Conservation (phyloP, 2,888 invertebrate genomes). For the Caenorhabditis afra region DNA sequence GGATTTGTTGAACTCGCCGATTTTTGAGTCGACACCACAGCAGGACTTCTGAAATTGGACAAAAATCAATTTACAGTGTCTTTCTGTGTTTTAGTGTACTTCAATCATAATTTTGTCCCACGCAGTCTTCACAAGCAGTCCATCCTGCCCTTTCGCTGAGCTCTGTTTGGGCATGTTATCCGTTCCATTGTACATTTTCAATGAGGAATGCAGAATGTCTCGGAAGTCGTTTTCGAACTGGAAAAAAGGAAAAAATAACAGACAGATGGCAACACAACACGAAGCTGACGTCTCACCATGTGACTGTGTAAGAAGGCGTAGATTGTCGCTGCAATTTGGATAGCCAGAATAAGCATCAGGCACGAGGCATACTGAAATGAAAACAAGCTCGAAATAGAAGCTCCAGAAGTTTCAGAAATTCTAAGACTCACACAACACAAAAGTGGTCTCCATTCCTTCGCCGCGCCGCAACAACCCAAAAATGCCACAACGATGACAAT, state of each 20-base stretch:
- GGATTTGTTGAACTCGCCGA: conserved; percentile 77
- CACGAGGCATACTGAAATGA: conserved; percentile 78
- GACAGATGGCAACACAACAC: conserved; percentile 8
- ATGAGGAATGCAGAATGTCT: conserved; percentile 74
- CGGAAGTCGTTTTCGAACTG: conserved; percentile 80
- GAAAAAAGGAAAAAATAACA: conserved; percentile 24
- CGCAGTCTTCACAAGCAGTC: conserved; percentile 77
- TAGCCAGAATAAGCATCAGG: conserved; percentile 79
- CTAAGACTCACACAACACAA: conserved; percentile 74
- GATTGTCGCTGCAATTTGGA: conserved; percentile 79
- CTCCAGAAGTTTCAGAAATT: neutral
- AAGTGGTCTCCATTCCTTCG: conserved; percentile 80
- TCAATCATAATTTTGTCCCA: conserved; percentile 80
- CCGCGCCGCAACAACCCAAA: conserved; percentile 79
- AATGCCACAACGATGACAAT: conserved; percentile 79
- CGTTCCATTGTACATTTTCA: conserved; percentile 80
- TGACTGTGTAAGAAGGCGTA: conserved; percentile 79
- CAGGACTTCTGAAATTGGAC: conserved; percentile 70
- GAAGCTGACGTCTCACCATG: conserved; percentile 65
- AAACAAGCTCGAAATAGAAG: neutral
- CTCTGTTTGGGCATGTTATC: conserved; percentile 58
- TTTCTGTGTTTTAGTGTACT: no score
- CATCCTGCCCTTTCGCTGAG: conserved; percentile 45
- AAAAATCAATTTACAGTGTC: neutral
- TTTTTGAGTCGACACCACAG: conserved; percentile 79